Conservation (phyloP, 2,888 invertebrate species). For the Lepidocyrtoides sp. region DNA sequence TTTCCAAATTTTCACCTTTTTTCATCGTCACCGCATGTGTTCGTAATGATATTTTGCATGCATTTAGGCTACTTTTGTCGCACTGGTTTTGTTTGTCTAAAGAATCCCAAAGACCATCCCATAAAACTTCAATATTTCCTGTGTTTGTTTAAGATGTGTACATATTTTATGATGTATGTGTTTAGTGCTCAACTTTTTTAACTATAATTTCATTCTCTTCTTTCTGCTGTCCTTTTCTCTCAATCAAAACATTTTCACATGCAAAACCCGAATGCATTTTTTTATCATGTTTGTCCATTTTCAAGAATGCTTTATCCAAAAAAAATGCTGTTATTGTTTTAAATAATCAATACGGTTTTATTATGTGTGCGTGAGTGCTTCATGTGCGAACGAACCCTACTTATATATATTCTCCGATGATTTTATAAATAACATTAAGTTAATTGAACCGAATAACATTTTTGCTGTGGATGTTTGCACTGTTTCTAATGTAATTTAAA, state of each 20-base stretch:
- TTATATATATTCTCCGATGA: slow-evolving; percentile 30
- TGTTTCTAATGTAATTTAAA: slow-evolving; percentile 16
- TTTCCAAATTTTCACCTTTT: slow-evolving; percentile 11
- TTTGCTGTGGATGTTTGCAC: slow-evolving; percentile 45
- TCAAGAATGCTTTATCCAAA: not conserved
- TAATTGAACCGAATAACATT: slow-evolving; percentile 13
- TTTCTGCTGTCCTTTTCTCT: slow-evolving; percentile 46
- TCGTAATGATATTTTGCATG: slow-evolving; percentile 18
- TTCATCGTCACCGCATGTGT: not conserved
- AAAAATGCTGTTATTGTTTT: not conserved
- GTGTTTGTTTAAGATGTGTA: not conserved
- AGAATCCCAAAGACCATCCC: not conserved
- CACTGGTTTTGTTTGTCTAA: not conserved
- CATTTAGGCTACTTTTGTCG: slow-evolving; percentile 18
- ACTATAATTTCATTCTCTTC: slow-evolving; percentile 57
- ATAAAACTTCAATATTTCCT: not conserved
- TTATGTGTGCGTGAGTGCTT: slow-evolving; percentile 29
- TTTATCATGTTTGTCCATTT: not conserved
- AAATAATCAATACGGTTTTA: not conserved
- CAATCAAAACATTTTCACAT: not conserved
- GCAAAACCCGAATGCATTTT: not conserved
- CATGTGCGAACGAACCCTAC: slow-evolving; percentile 24
- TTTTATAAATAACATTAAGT: not conserved
- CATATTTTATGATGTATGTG: slow-evolving; percentile 6
- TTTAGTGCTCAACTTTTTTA: not conserved